Evolutionary conservation across 2,113 vertebrate species (phyloP), one percentile per base, ranked within the genome.

Genomic region (Ceuthmochares aereus): DNA sequence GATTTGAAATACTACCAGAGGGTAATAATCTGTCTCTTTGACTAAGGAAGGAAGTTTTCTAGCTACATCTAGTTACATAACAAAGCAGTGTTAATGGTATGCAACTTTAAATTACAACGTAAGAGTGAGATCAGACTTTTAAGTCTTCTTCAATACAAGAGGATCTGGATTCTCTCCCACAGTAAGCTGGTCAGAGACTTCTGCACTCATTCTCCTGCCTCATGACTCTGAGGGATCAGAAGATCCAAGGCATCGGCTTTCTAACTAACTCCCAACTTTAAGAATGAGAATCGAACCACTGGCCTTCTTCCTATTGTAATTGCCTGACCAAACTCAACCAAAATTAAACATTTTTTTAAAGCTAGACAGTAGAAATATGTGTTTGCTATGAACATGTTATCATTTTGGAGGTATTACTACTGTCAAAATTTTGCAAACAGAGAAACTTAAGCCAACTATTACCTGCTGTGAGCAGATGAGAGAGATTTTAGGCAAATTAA

Each of bases 341-440:
- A 83, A 40, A 59, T 7, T 32, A 32, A 8, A 15, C 6, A n/a
- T 32, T 47, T 51, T 26, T 84, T 68, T 49, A 32, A 9, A 90
- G 20, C 3, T 13, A 43, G 56, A 34, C 1, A 15, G 11, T 7
- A 30, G 12, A 77, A 74, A 20, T 3, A 58, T 0, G 0, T 47
- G 5, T 60, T 22, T 34, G 22, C 20, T 60, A 20, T 0, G 4
- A 52, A 42, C 26, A 59, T 11, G 10, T 43, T 25, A 47, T 60
- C 9, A 12, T 1, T 72, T 84, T 64, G 23, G 16, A 93, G 34
- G 26, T 51, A 47, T 56, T 77, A 23, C 5, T 68, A 15, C 18
- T 40, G 14, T 19, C 67, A 67, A 17, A 47, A 56, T 81, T 82
- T 89, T 90, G 12, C 58, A 68, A 52, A 20, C 7, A 72, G 54